A percentile compares a stretch with the other conserved stretches of the same genome.
phyloP scores from a whole-genome alignment of 2,888 invertebrate genomes.

The Latrodectus elegans region DNA sequence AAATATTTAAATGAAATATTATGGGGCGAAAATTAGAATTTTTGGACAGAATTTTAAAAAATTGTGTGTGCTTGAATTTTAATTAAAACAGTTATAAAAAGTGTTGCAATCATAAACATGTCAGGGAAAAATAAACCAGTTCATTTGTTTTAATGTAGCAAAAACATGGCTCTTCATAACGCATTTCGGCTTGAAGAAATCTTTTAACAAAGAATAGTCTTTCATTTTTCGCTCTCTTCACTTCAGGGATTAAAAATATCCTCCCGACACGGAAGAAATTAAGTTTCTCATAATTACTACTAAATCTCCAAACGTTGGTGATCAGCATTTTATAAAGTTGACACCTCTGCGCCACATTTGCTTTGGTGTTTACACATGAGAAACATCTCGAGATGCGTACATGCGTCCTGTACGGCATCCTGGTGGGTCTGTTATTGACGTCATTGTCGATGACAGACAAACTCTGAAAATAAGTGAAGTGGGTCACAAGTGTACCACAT shows the following conservation, averaged over 20 bases:
- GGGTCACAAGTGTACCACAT: not conserved
- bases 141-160: too few relatives aligned
- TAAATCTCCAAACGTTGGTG: constrained; percentile 10
- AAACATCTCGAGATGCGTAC: constrained; percentile 1
- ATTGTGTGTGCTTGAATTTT: too few relatives aligned
- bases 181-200: too few relatives aligned
- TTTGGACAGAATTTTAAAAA: too few relatives aligned
- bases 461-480: not conserved
- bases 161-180: too few relatives aligned
- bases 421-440: constrained; percentile 3
- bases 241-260: not conserved
- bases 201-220: too few relatives aligned
- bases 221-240: not conserved
- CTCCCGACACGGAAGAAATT: not conserved
- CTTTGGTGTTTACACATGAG: constrained; percentile 12
- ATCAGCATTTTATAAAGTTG: constrained; percentile 28
- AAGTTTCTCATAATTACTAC: not conserved
- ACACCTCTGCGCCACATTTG: constrained; percentile 41
- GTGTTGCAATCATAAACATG: too few relatives aligned
- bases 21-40: too few relatives aligned
- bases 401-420: constrained; percentile 36
- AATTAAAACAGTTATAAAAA: too few relatives aligned
- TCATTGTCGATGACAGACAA: not conserved
- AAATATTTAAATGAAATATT: too few relatives aligned
- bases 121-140: too few relatives aligned